These are phyloP conservation scores for Rhogogaster chlorosoma DNA, from an alignment of 2,888 invertebrate species.

Conservation along the genomic window DNA sequence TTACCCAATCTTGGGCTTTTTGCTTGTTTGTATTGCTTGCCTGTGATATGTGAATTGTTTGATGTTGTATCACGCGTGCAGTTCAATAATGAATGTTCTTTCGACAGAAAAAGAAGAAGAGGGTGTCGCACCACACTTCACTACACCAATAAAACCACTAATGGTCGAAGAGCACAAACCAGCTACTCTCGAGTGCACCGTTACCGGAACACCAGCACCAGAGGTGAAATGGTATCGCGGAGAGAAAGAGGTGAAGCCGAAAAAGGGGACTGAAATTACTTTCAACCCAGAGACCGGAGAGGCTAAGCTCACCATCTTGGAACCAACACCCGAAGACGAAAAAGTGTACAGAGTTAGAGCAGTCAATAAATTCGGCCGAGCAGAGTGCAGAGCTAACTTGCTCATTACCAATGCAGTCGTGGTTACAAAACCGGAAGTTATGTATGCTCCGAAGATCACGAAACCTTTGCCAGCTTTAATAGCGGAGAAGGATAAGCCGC, in stretches of 20 bases:
- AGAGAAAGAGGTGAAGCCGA: conserved; percentile 82
- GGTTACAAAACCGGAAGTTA: conserved; percentile 79
- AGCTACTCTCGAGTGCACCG: conserved; percentile 84
- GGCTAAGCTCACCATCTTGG: conserved; percentile 82
- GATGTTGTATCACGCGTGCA: not conserved
- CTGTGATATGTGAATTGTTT: conserved; percentile 2
- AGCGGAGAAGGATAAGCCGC: conserved; percentile 84
- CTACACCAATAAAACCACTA: conserved; percentile 84
- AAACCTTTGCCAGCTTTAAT: conserved; percentile 89
- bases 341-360: conserved; percentile 86
- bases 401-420: conserved; percentile 80
- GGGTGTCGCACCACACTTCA: conserved; percentile 84
- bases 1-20: conserved; percentile 10
- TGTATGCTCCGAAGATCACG: conserved; percentile 87
- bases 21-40: conserved; percentile 2
- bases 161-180: conserved; percentile 82
- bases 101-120: conserved; percentile 84
- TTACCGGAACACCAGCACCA: conserved; percentile 86
- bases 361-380: conserved; percentile 86
- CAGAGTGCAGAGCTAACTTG: conserved; percentile 87
- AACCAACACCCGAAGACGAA: conserved; percentile 84
- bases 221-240: conserved; percentile 86
- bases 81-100: conserved; percentile 38
- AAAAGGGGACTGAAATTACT: conserved; percentile 80
- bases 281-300: conserved; percentile 83